phyloP scores from a whole-genome alignment of 2,797 vertebrate species.

The Gobionotothen gibberifrons region DNA sequence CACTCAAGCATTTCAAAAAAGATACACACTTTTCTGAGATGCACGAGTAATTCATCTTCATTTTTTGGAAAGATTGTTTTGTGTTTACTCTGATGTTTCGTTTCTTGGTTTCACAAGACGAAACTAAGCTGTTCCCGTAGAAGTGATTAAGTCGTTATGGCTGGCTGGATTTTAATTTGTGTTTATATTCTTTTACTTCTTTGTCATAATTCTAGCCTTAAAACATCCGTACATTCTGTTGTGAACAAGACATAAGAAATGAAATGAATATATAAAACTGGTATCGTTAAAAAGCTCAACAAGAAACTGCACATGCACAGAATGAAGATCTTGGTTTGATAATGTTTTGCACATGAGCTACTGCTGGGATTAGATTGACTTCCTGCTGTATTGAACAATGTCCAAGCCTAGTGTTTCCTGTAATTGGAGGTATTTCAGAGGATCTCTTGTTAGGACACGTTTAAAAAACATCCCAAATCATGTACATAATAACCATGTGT shows the following conservation, averaged over 20 bases:
- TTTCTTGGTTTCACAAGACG: slow-evolving; percentile 9
- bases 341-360: background rate
- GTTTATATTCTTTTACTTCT: too few relatives aligned
- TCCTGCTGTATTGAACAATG: slow-evolving; percentile 10
- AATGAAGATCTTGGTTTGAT: background rate
- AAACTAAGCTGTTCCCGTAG: background rate
- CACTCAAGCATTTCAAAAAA: background rate
- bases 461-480: background rate
- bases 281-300: background rate
- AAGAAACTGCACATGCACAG: background rate
- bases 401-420: slow-evolving; percentile 25
- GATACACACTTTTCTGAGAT: background rate
- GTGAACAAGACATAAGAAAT: background rate
- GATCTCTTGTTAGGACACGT: slow-evolving; percentile 24
- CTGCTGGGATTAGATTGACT: slow-evolving; percentile 18
- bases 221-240: background rate
- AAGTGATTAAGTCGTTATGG: too few relatives aligned
- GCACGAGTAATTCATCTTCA: background rate
- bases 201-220: background rate
- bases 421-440: slow-evolving; percentile 13
- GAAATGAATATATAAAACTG: too few relatives aligned
- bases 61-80: slow-evolving; percentile 5
- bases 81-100: background rate
- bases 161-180: too few relatives aligned
- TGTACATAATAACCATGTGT: too few relatives aligned